Conservation (phyloP, 1,140 invertebrate genomes). For the Harlomillsia oculata region DNA sequence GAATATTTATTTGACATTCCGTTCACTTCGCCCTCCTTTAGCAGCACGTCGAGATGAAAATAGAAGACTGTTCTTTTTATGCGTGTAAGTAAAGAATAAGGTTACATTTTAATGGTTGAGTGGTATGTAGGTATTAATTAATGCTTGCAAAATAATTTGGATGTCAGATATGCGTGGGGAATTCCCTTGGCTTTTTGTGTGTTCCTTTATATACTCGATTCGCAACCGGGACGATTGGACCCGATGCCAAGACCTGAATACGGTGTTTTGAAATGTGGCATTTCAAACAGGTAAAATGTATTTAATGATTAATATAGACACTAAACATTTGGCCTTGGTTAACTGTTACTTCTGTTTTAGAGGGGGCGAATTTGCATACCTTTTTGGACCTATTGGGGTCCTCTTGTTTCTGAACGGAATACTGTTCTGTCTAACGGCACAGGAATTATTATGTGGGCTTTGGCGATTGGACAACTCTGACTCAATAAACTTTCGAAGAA, state of each 20-base stretch:
- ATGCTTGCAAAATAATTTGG: too few species aligned
- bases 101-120: too few species aligned
- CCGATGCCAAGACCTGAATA: slow-evolving; percentile 30
- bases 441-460: slow-evolving; percentile 71
- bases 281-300: slow-evolving; percentile 28
- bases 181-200: slow-evolving; percentile 31
- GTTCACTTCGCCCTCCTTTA: slow-evolving; percentile 28
- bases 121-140: too few species aligned
- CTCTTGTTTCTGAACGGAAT: slow-evolving; percentile 63
- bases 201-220: slow-evolving; percentile 28
- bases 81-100: slow-evolving; percentile 28
- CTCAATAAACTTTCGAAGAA: slow-evolving; percentile 31
- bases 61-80: slow-evolving; percentile 28
- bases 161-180: slow-evolving; percentile 35
- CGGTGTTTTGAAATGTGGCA: slow-evolving; percentile 25
- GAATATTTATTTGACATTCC: slow-evolving; percentile 33
- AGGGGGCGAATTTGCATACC: slow-evolving; percentile 52
- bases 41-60: slow-evolving; percentile 30
- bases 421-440: slow-evolving; percentile 66
- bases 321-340: background rate
- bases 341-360: slow-evolving; percentile 4
- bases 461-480: slow-evolving; percentile 60
- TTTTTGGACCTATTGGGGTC: slow-evolving; percentile 67
- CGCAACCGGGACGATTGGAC: slow-evolving; percentile 20
- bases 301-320: background rate